phyloP scores from a whole-genome alignment of 2,797 vertebrate genomes.

The Sebastes kiyomatsui region DNA sequence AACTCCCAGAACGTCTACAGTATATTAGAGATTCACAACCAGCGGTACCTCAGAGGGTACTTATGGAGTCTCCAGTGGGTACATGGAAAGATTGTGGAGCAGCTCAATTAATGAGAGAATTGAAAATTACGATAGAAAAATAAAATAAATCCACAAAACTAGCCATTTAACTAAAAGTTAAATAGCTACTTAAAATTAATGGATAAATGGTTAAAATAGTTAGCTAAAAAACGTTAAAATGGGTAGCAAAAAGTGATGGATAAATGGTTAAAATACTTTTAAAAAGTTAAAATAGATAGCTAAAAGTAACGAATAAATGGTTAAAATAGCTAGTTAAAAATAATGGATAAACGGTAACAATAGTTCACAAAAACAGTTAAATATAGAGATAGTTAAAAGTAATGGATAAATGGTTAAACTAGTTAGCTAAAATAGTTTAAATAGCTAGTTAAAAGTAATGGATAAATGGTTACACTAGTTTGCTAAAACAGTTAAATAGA shows the following conservation, averaged over 20 bases:
- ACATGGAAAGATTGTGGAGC: too few relatives aligned
- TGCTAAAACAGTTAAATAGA: neutral
- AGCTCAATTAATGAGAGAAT: too few relatives aligned
- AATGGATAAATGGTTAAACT: neutral
- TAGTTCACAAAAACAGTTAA: neutral
- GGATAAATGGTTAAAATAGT: neutral
- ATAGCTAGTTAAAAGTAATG: too few relatives aligned
- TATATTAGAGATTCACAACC: neutral
- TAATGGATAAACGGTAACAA: neutral
- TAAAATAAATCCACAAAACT: too few relatives aligned
- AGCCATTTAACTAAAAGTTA: too few relatives aligned
- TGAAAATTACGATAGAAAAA: too few relatives aligned
- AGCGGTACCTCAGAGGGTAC: neutral
- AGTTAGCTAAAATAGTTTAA: too few relatives aligned
- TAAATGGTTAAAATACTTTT: neutral
- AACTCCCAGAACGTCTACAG: neutral
- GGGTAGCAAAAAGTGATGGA: neutral
- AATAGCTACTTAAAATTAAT: neutral
- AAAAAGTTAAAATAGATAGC: neutral
- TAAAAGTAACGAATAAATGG: neutral
- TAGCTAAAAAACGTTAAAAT: too few relatives aligned
- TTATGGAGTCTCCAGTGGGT: neutral
- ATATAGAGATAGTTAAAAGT: neutral
- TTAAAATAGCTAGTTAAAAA: neutral
- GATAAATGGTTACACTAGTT: neutral